Percentiles rank a stretch among this genome's conserved stretches.
Conservation (phyloP, 1,140 invertebrate species). For the Macrobrachium rosenbergii region DNA sequence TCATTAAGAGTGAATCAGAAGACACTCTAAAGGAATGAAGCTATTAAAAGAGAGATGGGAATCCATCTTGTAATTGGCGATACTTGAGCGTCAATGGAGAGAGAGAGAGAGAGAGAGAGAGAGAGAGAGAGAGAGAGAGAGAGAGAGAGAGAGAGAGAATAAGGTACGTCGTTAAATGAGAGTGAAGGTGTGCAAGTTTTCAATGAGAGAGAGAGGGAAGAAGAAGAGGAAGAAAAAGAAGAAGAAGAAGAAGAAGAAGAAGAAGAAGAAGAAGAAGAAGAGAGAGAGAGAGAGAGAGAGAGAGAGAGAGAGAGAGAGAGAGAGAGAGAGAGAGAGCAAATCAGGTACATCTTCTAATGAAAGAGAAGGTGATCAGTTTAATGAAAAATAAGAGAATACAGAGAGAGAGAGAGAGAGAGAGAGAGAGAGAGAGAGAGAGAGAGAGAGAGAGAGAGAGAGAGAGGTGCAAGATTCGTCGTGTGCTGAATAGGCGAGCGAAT, state of each 20-base stretch:
- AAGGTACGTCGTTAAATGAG: not conserved
- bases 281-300: slow-evolving; percentile 9
- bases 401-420: not conserved
- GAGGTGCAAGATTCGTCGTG: not conserved
- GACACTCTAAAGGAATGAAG: not conserved
- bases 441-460: slow-evolving; percentile 6
- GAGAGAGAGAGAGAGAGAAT: slow-evolving; percentile 10
- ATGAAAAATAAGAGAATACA: not conserved
- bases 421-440: no score
- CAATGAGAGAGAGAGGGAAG: not conserved
- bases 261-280: not conserved
- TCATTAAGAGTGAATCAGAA: no score
- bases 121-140: slow-evolving; percentile 49
- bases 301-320: not conserved
- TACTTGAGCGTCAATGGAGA: not conserved
- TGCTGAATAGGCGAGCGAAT: not conserved
- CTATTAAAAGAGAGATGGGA: not conserved
- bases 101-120: slow-evolving; percentile 46
- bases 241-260: not conserved
- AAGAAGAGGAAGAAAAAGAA: slow-evolving; percentile 8
- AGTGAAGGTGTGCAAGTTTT: no score
- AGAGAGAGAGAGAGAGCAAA: no score
- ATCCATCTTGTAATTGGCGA: no score
- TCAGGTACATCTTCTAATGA: no score
- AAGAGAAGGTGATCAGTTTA: no score